A percentile compares a stretch with the other conserved stretches of the same genome.
phyloP scores from a whole-genome alignment of 2,797 vertebrate genomes.

The Myripristis murdjan region DNA sequence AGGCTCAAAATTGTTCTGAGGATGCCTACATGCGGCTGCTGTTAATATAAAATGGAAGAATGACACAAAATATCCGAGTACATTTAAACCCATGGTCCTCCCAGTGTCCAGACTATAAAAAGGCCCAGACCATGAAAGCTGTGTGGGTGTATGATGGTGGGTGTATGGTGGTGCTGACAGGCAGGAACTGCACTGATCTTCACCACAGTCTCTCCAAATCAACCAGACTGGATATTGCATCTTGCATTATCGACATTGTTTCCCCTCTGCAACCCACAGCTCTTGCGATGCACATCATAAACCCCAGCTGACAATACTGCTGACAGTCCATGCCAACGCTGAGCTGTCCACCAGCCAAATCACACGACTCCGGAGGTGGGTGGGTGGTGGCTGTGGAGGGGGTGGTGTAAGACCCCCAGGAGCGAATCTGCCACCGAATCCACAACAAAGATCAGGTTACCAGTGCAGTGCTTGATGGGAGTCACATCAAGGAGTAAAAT shows the following conservation, averaged over 20 bases:
- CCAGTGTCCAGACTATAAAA: slow-evolving; percentile 10
- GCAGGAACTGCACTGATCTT: slow-evolving; percentile 13
- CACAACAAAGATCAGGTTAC: slow-evolving; percentile 29
- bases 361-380: slow-evolving; percentile 56
- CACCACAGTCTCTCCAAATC: slow-evolving; percentile 11
- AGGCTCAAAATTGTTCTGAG: too few species aligned
- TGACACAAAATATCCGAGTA: neutral
- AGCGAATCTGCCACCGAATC: slow-evolving; percentile 39
- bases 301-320: slow-evolving; percentile 56
- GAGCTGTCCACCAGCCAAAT: slow-evolving; percentile 40
- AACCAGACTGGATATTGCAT: slow-evolving; percentile 29
- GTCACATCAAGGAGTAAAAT: neutral
- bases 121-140: neutral
- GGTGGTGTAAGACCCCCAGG: slow-evolving; percentile 28
- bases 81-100: neutral
- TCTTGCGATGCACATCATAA: slow-evolving; percentile 52
- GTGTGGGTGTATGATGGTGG: neutral
- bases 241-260: slow-evolving; percentile 49
- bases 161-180: slow-evolving; percentile 10
- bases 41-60: neutral
- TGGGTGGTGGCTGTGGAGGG: neutral
- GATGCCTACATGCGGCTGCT: neutral
- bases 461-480: slow-evolving; percentile 3
- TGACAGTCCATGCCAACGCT: slow-evolving; percentile 43
- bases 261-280: slow-evolving; percentile 19